phyloP scores from a whole-genome alignment of 2,113 vertebrate genomes.

The Protobothrops mucrosquamatus region DNA sequence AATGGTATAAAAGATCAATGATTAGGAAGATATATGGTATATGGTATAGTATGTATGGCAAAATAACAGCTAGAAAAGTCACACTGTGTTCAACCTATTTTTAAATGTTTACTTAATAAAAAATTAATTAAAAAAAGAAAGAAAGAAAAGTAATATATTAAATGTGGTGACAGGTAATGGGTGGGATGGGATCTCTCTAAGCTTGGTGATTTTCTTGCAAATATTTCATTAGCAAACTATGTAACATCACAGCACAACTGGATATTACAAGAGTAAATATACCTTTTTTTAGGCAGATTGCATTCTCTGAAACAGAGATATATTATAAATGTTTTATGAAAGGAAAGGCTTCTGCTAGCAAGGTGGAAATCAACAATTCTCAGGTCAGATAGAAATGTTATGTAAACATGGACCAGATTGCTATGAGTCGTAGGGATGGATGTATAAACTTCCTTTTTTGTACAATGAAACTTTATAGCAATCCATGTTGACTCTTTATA shows the following conservation, averaged over 20 bases:
- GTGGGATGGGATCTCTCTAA: not conserved
- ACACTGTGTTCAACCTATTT: too few relatives aligned
- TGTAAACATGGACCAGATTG: not conserved
- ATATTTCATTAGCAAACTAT: not conserved
- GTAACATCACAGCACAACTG: constrained; percentile 2
- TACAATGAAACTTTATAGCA: not conserved
- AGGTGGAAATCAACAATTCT: not conserved
- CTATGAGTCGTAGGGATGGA: not conserved
- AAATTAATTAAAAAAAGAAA: constrained; percentile 43
- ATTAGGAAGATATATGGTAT: too few relatives aligned
- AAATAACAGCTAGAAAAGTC: too few relatives aligned
- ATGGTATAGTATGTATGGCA: too few relatives aligned
- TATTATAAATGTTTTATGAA: not conserved
- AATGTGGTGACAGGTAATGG: constrained; percentile 44
- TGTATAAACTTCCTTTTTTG: not conserved
- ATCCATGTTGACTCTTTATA: not conserved
- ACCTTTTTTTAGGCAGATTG: too few relatives aligned
- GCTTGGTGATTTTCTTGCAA: not conserved
- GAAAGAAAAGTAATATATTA: constrained; percentile 57
- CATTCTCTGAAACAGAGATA: not conserved
- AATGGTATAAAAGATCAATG: too few relatives aligned
- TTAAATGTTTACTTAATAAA: too few relatives aligned
- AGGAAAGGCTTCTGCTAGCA: not conserved
- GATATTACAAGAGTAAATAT: not conserved
- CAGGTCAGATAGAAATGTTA: not conserved